Base-by-base conservation (phyloP, 2,888 invertebrate species). In the Dryomyza anilis region DNA sequence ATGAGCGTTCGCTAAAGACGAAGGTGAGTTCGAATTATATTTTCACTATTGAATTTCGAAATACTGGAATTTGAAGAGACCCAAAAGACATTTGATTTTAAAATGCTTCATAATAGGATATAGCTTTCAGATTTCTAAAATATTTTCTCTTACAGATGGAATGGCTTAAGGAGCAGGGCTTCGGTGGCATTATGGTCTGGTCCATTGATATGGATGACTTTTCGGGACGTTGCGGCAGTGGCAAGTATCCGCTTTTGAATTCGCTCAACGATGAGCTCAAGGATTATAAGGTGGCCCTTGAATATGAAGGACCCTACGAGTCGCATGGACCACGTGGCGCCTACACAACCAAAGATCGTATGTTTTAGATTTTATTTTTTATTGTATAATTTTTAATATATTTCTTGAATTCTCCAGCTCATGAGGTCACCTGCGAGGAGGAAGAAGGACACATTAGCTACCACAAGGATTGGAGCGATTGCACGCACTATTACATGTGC, bases 121-220 rank as follows among this genome's bases (percentile, higher is more conserved):
- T n/a, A n/a, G n/a, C n/a, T n/a, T n/a, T n/a, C n/a, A n/a, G n/a
- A n/a, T n/a, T n/a, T n/a, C n/a, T n/a, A n/a, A n/a, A n/a, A n/a
- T n/a, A n/a, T n/a, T n/a, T 69, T 50, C 58, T 45, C 23, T 76
- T 76, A 2, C 78, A 95, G 95, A 94, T 94, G 89, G 90, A 91
- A 65, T 96, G 96, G 96, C 85, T 96, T 66, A 95, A 94, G 81
- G 94, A 95, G 78, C 93, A 94, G 87, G 95, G 94, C 27, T 95
- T 95, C 71, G 96, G 95, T 45, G 97, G 97, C 21, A 94, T 96
- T 64, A 97, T 97, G 95, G 91, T 97, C 57, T 97, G 96, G 96
- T 96, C 96, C 0, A 88, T 96, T 27, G 96, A 97, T 77, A 84
- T 96, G 94, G 97, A 97, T 77, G 97, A 97, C 83, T 97, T 96